These are phyloP conservation scores for Prionace glauca DNA, from an alignment of 2,797 vertebrate species.

Conservation along the genomic window DNA sequence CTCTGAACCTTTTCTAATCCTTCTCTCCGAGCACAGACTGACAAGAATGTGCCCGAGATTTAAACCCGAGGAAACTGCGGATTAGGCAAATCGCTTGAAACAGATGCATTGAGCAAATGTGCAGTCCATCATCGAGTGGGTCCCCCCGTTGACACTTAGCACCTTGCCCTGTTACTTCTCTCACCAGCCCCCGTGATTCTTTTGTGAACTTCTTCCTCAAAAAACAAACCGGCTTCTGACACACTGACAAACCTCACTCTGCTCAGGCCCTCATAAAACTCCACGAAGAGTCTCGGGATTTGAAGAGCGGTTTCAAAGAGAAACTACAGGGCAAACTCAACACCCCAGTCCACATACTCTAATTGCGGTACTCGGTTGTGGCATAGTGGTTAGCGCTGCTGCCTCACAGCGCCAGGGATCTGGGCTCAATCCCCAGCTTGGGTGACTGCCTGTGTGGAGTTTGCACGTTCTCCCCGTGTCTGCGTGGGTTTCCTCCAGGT, in stretches of 20 bases:
- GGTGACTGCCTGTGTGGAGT: too few species aligned
- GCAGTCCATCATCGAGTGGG: slow-evolving; percentile 58
- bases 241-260: not conserved
- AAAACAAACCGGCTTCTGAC: not conserved
- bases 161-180: slow-evolving; percentile 17
- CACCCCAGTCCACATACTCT: not conserved
- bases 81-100: slow-evolving; percentile 66
- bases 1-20: slow-evolving; percentile 41
- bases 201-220: slow-evolving; percentile 1
- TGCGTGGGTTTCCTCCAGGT: too few species aligned
- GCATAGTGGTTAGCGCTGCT: too few species aligned
- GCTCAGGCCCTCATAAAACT: not conserved
- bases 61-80: slow-evolving; percentile 65
- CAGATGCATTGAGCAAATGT: slow-evolving; percentile 60
- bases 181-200: not conserved
- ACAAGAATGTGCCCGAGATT: slow-evolving; percentile 55
- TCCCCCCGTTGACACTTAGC: slow-evolving; percentile 53
- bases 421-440: too few species aligned
- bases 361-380: too few species aligned
- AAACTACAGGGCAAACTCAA: not conserved
- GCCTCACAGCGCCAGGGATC: too few species aligned
- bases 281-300: not conserved
- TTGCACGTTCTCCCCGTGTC: too few species aligned
- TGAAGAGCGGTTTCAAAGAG: not conserved
- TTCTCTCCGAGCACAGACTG: slow-evolving; percentile 50